A percentile compares a stretch with the other conserved stretches of the same genome.
Evolutionary conservation across 2,797 vertebrate species (phyloP).

Genomic region (Anguilla pacifica): DNA sequence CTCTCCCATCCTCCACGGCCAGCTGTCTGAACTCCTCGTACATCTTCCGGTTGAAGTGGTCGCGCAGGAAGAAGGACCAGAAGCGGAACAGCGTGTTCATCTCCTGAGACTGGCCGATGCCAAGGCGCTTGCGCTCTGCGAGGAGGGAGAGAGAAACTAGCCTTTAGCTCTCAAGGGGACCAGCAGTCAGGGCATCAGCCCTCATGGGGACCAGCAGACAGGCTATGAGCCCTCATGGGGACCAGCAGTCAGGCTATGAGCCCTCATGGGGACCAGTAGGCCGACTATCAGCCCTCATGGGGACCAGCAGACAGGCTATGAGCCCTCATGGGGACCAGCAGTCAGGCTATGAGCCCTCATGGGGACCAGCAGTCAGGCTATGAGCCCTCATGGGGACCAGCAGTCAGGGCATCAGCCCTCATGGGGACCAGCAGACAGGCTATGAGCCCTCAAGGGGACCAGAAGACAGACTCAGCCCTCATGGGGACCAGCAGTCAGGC

Average conservation of each 20-base stretch:
- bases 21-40: conserved; percentile 97
- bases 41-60: conserved; percentile 99
- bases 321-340: background rate
- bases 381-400: background rate
- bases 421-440: background rate
- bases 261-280: no score
- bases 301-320: background rate
- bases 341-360: background rate
- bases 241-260: background rate
- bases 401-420: background rate
- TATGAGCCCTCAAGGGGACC: no score
- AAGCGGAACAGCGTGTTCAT: conserved; percentile 99
- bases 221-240: background rate
- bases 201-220: background rate
- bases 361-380: background rate
- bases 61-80: conserved; percentile 98
- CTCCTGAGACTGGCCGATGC: conserved; percentile 98
- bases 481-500: background rate
- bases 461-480: background rate
- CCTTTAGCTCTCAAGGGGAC: background rate
- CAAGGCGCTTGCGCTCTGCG: conserved; percentile 93
- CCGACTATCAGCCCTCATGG: background rate
- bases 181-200: background rate
- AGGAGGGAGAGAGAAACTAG: background rate
- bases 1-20: conserved; percentile 92